phyloP scores from a whole-genome alignment of 1,140 invertebrate species.

The Tachypleus tridentatus region DNA sequence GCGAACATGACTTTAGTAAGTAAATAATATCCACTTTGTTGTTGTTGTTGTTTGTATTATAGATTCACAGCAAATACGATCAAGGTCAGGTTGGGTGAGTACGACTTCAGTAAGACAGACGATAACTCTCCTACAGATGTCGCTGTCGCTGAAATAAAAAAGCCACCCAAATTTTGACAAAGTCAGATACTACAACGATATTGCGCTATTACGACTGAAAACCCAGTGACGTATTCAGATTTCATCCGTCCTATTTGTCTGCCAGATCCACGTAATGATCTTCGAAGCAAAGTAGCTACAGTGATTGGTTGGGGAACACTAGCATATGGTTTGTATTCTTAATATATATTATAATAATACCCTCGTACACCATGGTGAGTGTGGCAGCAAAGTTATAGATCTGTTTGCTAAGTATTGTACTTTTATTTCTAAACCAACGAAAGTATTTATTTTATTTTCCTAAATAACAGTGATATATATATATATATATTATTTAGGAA shows the following conservation, averaged over 20 bases:
- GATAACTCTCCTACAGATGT: conserved; percentile 12
- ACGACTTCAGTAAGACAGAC: conserved; percentile 8
- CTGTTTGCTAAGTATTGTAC: no score
- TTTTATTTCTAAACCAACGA: no score
- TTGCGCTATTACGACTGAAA: conserved; percentile 28
- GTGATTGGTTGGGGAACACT: conserved; percentile 10
- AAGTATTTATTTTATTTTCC: no score
- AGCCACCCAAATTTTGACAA: conserved; percentile 23
- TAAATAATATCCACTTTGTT: conserved; percentile 3
- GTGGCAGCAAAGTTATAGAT: no score
- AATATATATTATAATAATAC: no score
- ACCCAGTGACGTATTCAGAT: conserved; percentile 23
- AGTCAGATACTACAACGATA: conserved; percentile 29
- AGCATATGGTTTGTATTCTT: background rate
- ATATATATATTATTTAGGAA: no score
- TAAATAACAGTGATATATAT: no score
- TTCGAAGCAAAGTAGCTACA: conserved; percentile 13
- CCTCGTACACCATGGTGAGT: no score
- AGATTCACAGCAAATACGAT: background rate
- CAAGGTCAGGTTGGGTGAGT: conserved; percentile 13
- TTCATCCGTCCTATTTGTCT: conserved; percentile 28
- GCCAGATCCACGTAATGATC: conserved; percentile 19
- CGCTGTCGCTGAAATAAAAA: conserved; percentile 7
- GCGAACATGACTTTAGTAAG: conserved; percentile 12
- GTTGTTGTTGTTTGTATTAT: background rate